phyloP scores from a whole-genome alignment of 2,113 vertebrate species.

The Zosterops pallidus region DNA sequence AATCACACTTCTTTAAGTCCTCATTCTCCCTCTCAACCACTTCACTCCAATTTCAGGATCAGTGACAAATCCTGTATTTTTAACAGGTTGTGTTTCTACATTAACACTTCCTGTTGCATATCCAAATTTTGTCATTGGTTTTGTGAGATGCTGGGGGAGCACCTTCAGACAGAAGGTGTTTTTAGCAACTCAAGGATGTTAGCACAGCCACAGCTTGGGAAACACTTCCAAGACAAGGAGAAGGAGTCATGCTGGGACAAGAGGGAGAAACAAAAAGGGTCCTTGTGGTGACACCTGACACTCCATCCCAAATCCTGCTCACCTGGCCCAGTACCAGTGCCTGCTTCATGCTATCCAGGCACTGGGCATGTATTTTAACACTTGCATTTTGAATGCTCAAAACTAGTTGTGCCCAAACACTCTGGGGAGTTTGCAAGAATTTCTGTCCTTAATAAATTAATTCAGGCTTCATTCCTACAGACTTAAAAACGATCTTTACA shows the following conservation, averaged over 20 bases:
- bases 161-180: not conserved
- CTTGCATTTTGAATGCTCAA: not conserved
- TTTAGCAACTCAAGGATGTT: not conserved
- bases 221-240: not conserved
- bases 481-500: not conserved
- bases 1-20: not conserved
- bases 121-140: fast-evolving
- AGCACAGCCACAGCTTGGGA: not conserved
- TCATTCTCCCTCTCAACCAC: not conserved
- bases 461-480: not conserved
- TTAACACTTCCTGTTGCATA: not conserved
- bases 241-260: slow-evolving; percentile 17
- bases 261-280: not conserved
- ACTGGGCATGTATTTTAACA: not conserved
- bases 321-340: not conserved
- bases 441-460: not conserved
- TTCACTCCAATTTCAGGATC: not conserved
- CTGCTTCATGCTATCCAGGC: not conserved
- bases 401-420: not conserved
- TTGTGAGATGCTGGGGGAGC: not conserved
- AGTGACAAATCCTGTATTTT: not conserved
- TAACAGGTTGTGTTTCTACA: not conserved
- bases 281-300: not conserved
- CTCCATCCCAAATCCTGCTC: not conserved
- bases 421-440: not conserved